Base-by-base conservation (phyloP, 2,797 vertebrate genomes). In the Manis crassicaudata region DNA sequence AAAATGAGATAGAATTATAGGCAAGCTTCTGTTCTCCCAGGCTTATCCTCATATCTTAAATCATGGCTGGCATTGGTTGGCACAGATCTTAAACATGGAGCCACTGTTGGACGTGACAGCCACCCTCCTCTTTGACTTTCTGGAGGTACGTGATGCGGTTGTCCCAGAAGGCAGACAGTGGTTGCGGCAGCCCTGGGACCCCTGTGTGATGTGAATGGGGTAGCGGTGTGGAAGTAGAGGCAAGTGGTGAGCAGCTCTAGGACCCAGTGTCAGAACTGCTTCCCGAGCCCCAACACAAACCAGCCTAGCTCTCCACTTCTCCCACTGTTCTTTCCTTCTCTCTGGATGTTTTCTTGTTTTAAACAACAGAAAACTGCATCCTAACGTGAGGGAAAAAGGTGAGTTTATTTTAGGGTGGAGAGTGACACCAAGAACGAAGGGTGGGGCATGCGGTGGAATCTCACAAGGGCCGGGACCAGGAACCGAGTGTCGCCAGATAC, bases 21-120 rank as follows among this genome's bases (percentile, higher is more conserved):
- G 37, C 92, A 81, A 67, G 23, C 54, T 46, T n/a, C 16, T 95
- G 52, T 91, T 56, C 21, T 79, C 80, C 52, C 88, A 99, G 99
- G 0, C 92, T 7, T 98, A 98, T 90, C 99, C 99, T 92, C 99
- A 99, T 7, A 99, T 99, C 6, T 97, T 99, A 95, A 99, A 98
- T 97, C 98, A 99, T 7, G 99, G 99, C 46, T 99, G 99, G 99
- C 99, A 99, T 4, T 99, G 99, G 99, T 96, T 99, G 91, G 99
- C 99, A 7, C 99, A 99, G 97, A 99, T 99, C 97, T 96, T 99
- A 90, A 99, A 99, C 98, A 99, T 99, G 99, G 99, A 99, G 96
- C 99, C 99, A 3, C 94, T 99, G 92, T 98, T 99, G 1, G 99
- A 99, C 88, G 98, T 99, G 97, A 99, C 99, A 0, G 99, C 99